Evolutionary conservation across 2,797 vertebrate genomes (phyloP), one percentile per base, ranked within the genome.

Genomic region (Carduelis carduelis): DNA sequence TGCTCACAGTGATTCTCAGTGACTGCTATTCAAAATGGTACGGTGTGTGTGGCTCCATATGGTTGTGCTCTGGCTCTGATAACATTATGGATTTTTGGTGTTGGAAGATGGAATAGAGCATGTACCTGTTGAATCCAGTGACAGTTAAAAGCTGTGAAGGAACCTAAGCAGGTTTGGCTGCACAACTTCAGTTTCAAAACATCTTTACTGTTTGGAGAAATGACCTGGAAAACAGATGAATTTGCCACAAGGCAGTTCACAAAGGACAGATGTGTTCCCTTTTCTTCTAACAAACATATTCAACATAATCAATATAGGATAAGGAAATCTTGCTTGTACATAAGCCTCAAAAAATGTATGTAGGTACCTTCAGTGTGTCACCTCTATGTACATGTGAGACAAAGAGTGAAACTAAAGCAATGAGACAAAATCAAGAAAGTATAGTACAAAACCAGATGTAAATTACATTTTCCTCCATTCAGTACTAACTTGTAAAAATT

Each of bases 1-100:
- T 47, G 21, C 30, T 66, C 14, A 9, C 32, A 59, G 30, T 47
- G 55, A 8, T 88, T 75, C n/a, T 34, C 18, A 49, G 19, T 37
- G 34, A 37, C 28, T 76, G 3, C 39, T 47, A 5, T 20, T 46
- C 11, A 32, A 19, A 64, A 77, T 15, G 14, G 16, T 8, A 3
- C 5, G 3, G 17, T 34, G 20, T 14, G 8, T 49, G n/a, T 7
- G 3, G 12, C 27, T 66, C 27, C 61, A 7, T 59, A 23, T 9
- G 11, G 9, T 35, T 60, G 39, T 79, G 35, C 32, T 71, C 34
- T 66, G 57, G 5, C 15, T 75, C 28, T 77, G 22, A 18, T 19
- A 32, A 20, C 3, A 1, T 53, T 27, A 2, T 18, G 2, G 14
- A 7, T 23, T 43, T 75, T 80, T 87, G 15, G 15, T 46, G 0